A percentile compares a stretch with the other conserved stretches of the same genome.
phyloP scores from a whole-genome alignment of 2,888 invertebrate species.

The Saturnia japonica region DNA sequence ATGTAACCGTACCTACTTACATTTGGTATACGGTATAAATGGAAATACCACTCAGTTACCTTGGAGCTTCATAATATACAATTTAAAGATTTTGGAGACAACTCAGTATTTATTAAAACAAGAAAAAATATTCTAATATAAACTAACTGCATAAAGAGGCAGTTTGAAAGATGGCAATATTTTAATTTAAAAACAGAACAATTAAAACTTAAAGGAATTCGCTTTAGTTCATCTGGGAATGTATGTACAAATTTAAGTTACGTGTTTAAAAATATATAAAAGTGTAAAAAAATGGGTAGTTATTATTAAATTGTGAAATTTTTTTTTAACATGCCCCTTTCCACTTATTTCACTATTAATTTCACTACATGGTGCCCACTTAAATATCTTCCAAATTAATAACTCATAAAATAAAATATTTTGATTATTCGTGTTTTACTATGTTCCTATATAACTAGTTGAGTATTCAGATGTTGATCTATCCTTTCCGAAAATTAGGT shows the following conservation, averaged over 20 bases:
- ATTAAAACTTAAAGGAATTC: background rate
- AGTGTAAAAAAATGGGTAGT: background rate
- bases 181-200: background rate
- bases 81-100: constrained; percentile 12
- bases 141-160: background rate
- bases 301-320: background rate
- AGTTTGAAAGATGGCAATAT: background rate
- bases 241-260: background rate
- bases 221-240: background rate
- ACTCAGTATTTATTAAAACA: background rate
- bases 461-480: too few relatives aligned
- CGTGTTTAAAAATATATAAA: background rate
- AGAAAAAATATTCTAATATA: background rate
- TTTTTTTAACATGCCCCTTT: too few relatives aligned
- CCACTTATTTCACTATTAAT: too few relatives aligned
- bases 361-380: too few relatives aligned
- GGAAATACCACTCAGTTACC: constrained; percentile 55
- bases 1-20: constrained; percentile 31
- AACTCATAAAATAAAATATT: too few relatives aligned
- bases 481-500: too few relatives aligned
- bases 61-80: constrained; percentile 36
- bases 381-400: too few relatives aligned
- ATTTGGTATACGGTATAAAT: constrained; percentile 16
- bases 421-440: too few relatives aligned
- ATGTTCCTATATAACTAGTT: too few relatives aligned